phyloP scores from a whole-genome alignment of 2,113 vertebrate genomes.

The Isurus oxyrinchus region DNA sequence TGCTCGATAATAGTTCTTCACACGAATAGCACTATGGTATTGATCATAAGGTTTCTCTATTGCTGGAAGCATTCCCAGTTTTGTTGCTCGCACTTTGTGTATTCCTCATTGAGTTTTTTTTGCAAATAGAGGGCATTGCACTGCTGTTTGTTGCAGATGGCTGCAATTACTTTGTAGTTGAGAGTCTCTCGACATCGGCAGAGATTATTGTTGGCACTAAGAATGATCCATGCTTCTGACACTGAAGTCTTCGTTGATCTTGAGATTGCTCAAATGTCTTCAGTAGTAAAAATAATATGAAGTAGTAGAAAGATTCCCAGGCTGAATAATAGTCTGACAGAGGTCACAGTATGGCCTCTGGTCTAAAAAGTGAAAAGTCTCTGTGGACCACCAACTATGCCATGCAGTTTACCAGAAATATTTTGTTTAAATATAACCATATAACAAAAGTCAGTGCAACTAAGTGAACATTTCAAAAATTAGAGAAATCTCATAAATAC shows the following conservation, averaged over 20 bases:
- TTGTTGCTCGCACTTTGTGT: neutral
- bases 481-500: neutral
- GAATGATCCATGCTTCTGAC: neutral
- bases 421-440: neutral
- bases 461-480: neutral
- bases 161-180: neutral
- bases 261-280: neutral
- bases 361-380: neutral
- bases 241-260: neutral
- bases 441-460: neutral
- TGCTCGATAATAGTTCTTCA: neutral
- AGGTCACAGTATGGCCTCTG: neutral
- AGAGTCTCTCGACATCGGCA: neutral
- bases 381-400: neutral
- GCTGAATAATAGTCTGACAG: neutral
- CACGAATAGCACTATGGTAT: neutral
- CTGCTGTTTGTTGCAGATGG: neutral
- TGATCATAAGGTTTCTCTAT: neutral
- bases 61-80: neutral
- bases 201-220: neutral
- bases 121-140: neutral
- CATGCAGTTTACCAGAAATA: neutral
- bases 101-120: neutral
- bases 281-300: neutral
- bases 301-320: neutral